These are phyloP conservation scores for Sarcophaga carnaria DNA, from an alignment of 2,888 invertebrate genomes.

Conservation along the genomic window DNA sequence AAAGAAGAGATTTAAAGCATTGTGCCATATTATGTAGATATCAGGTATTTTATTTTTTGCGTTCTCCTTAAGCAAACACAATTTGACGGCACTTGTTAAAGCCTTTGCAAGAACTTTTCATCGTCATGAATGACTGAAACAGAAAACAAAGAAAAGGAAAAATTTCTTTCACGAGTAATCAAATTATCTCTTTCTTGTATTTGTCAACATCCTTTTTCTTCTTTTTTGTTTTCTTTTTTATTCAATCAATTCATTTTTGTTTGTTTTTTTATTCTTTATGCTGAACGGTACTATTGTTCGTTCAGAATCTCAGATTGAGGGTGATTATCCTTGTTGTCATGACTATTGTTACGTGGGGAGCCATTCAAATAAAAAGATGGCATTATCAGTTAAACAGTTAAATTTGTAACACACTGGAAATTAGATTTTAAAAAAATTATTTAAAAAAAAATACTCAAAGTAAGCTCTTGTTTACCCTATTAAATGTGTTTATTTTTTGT, in stretches of 20 bases:
- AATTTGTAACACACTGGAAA: neutral
- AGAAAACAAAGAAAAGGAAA: neutral
- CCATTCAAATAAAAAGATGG: neutral
- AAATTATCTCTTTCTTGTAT: constrained; percentile 33
- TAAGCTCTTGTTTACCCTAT: neutral
- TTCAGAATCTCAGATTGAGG: neutral
- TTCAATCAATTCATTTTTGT: constrained; percentile 46
- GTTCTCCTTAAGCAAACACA: neutral
- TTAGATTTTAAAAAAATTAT: too few species aligned
- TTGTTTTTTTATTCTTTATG: neutral
- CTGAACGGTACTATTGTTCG: constrained; percentile 19
- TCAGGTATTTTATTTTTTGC: neutral
- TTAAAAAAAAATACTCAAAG: too few species aligned
- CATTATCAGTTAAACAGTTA: neutral
- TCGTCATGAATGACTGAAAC: neutral
- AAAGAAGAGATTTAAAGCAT: neutral
- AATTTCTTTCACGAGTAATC: constrained; percentile 25
- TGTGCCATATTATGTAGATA: neutral
- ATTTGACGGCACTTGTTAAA: neutral
- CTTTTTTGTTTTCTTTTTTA: constrained; percentile 10
- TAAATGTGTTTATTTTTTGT: neutral
- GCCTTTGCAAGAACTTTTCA: neutral
- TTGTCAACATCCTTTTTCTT: constrained; percentile 34
- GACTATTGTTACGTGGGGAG: neutral
- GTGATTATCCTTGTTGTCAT: neutral